phyloP scores from a whole-genome alignment of 2,797 vertebrate genomes.

The Taenioides sp. region DNA sequence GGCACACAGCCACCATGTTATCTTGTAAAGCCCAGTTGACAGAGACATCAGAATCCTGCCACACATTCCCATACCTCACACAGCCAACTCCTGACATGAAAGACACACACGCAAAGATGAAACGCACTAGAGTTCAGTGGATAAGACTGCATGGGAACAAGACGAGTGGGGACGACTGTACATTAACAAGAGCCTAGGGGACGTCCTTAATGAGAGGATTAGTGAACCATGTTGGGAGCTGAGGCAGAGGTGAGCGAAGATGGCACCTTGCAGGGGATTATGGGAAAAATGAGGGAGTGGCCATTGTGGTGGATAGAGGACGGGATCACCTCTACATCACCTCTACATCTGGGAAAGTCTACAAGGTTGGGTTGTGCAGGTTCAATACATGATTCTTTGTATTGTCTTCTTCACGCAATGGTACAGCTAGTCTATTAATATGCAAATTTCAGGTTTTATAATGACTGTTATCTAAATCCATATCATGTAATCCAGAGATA shows the following conservation, averaged over 20 bases:
- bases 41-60: slow-evolving; percentile 55
- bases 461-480: not conserved
- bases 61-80: slow-evolving; percentile 39
- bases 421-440: not conserved
- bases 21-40: slow-evolving; percentile 39
- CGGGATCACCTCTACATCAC: slow-evolving; percentile 50
- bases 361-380: slow-evolving; percentile 45
- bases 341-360: slow-evolving; percentile 34
- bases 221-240: slow-evolving; percentile 59
- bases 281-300: slow-evolving; percentile 43
- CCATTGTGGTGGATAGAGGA: slow-evolving; percentile 60
- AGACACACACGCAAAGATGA: slow-evolving; percentile 57
- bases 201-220: slow-evolving; percentile 68
- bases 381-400: slow-evolving; percentile 46
- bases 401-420: slow-evolving; percentile 25
- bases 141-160: slow-evolving; percentile 42
- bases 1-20: slow-evolving; percentile 20
- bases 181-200: slow-evolving; percentile 61
- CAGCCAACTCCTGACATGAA: slow-evolving; percentile 62
- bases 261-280: slow-evolving; percentile 11
- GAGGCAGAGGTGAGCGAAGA: slow-evolving; percentile 18
- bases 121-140: slow-evolving; percentile 34
- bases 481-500: not conserved
- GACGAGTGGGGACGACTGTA: slow-evolving; percentile 59
- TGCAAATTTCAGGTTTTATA: not conserved